These are phyloP conservation scores for Pan troglodytes DNA, from an alignment of 2,113 vertebrate species.

Conservation along the genomic window DNA sequence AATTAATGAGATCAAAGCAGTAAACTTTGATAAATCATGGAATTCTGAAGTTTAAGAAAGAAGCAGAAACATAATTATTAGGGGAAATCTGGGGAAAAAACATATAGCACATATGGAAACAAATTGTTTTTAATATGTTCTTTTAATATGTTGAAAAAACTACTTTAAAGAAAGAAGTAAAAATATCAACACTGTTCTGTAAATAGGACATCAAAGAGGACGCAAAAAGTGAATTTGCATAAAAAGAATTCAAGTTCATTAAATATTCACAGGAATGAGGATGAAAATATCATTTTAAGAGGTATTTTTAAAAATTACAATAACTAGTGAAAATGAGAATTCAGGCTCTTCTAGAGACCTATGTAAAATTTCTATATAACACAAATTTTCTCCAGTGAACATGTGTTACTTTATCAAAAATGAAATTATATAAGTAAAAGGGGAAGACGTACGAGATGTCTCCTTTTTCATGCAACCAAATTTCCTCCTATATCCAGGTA, in stretches of 20 bases:
- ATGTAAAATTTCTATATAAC: neutral
- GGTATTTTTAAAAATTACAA: neutral
- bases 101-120: neutral
- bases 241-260: conserved; percentile 6
- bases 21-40: neutral
- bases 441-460: neutral
- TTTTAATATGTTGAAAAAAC: neutral
- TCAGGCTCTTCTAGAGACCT: neutral
- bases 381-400: neutral
- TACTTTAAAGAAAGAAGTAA: neutral
- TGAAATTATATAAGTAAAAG: neutral
- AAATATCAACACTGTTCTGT: neutral
- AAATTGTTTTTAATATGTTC: neutral
- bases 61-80: neutral
- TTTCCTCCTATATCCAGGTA: neutral
- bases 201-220: neutral
- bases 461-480: neutral
- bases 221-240: neutral
- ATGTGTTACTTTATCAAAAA: neutral
- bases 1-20: neutral
- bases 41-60: neutral
- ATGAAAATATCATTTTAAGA: neutral
- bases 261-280: neutral
- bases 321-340: neutral
- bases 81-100: neutral